Base-by-base conservation (phyloP, 2,888 invertebrate species). In the Orthosia incerta region DNA sequence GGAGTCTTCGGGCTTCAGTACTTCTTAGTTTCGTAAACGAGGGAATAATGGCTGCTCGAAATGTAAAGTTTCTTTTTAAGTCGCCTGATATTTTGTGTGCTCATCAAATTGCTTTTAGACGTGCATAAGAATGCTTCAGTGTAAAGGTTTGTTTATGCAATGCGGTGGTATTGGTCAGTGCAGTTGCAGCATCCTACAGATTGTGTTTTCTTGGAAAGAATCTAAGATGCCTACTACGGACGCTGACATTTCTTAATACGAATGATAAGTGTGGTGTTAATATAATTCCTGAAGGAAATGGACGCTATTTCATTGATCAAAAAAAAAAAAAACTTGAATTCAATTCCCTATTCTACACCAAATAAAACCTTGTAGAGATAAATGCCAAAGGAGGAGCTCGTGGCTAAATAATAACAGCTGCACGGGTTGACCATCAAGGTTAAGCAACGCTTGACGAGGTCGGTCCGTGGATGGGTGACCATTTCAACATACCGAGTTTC, bases 1-100 rank as follows among this genome's bases (percentile, higher is more conserved):
- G 89, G 63, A 79, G 71, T 85, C 86, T 87, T 87, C 82, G 84
- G 81, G 56, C 64, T 85, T 82, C 82, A 85, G 80, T 60, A 66
- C 76, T 83, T 77, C 71, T 83, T 80, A 76, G 80, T 81, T 82
- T 87, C 76, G 74, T 87, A 83, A 81, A 76, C 74, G 74, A 75
- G 53, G 59, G 71, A 75, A 83, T 80, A 78, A 83, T 83, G 69
- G 77, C 73, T 65, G 77, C 66, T 78, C 63, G 56, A 75, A 71
- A 80, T 83, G 66, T 72, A 65, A 68, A 63, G 71, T 75, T 64
- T 69, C 62, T 82, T 86, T 84, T 84, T 80, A 73, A 79, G 60
- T 75, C 77, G 59, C 48, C 62, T 71, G 60, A 74, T 75, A 71
- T 79, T 75, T 79, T 67, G 74, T 85, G 74, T 69, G 69, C 72